Conservation (phyloP, 1,140 invertebrate species). For the Camponotus pennsylvanicus region DNA sequence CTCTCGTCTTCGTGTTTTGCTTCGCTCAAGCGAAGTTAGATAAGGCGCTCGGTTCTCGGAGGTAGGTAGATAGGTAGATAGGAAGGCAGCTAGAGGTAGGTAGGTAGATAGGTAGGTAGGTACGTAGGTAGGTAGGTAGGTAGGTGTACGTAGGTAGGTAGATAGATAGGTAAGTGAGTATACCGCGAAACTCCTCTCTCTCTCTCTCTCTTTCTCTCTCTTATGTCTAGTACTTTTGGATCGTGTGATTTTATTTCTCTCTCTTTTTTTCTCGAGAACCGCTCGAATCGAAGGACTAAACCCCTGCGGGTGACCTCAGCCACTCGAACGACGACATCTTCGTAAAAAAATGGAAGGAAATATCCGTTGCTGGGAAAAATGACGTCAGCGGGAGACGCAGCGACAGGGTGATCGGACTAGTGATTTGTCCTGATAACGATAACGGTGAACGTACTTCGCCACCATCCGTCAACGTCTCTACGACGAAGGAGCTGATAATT, state of each 20-base stretch:
- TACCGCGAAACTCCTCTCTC: conserved; percentile 28
- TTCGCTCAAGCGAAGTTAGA: conserved; percentile 68
- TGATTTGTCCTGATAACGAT: conserved; percentile 59
- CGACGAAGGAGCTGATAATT: conserved; percentile 50
- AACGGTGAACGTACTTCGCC: conserved; percentile 2
- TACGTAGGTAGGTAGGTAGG: conserved; percentile 5
- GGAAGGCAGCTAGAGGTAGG: neutral
- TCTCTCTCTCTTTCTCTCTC: neutral
- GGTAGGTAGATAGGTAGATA: neutral
- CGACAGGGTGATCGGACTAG: conserved; percentile 26
- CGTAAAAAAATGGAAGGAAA: conserved; percentile 44
- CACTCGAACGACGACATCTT: conserved; percentile 27
- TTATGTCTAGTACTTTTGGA: neutral
- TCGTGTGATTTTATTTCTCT: neutral
- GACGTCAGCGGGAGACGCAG: conserved; percentile 1
- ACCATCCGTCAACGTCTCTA: conserved; percentile 46
- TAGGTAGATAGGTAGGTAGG: conserved; percentile 23
- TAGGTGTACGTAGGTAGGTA: neutral
- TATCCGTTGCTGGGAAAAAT: conserved; percentile 50
- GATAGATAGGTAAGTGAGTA: conserved; percentile 32
- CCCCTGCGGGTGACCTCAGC: conserved; percentile 18
- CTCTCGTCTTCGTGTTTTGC: conserved; percentile 63
- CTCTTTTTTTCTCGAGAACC: neutral
- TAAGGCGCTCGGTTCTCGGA: conserved; percentile 56
- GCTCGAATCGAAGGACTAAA: conserved; percentile 33